Conservation (phyloP, 2,113 vertebrate species). For the Athene cunicularia region DNA sequence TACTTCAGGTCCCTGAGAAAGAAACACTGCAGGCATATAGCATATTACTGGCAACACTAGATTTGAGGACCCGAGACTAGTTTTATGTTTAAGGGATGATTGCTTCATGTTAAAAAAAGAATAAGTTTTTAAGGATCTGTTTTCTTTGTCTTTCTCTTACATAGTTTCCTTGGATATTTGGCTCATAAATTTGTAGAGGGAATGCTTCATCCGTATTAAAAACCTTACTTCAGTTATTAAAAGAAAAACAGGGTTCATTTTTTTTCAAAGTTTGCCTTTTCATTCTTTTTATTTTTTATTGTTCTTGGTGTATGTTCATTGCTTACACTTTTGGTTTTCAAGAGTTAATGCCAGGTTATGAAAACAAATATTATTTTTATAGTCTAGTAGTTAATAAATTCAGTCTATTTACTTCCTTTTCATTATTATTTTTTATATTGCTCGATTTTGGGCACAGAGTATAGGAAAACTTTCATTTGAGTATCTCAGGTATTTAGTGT, state of each 20-base stretch:
- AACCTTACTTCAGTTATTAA: not conserved
- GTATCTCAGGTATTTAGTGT: not conserved
- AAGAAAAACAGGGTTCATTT: not conserved
- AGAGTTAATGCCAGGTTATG: not conserved
- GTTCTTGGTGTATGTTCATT: not conserved
- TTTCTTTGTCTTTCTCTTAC: not conserved
- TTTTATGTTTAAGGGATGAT: not conserved
- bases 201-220: not conserved
- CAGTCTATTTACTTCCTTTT: not conserved
- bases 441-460: not conserved
- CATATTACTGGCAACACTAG: not conserved
- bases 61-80: not conserved
- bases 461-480: not conserved
- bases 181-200: not conserved
- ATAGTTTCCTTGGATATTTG: not conserved
- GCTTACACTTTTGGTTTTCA: not conserved
- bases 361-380: not conserved
- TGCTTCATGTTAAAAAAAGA: not conserved
- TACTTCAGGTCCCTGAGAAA: not conserved
- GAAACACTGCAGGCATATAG: not conserved
- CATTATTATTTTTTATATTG: not conserved
- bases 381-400: not conserved
- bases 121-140: not conserved
- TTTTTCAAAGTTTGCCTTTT: not conserved
- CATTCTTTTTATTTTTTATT: not conserved